Evolutionary conservation across 1,140 invertebrate genomes (phyloP), one percentile per base, ranked within the genome.

Genomic region (Lordiphosa mommai): DNA sequence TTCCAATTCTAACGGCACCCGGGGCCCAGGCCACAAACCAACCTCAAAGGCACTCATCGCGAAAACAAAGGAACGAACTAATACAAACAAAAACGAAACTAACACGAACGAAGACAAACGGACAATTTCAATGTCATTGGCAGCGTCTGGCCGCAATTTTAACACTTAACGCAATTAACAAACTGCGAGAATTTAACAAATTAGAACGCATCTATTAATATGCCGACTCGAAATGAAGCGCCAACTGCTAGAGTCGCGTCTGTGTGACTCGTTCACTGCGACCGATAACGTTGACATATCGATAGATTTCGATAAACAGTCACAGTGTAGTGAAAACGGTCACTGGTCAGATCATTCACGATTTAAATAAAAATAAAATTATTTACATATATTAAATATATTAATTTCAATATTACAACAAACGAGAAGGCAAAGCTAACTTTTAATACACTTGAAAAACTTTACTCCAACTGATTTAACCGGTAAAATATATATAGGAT

Each of bases 1-100:
- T 36, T 40, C 3, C 16, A 29, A 7, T n/a, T 50, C 40, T 12
- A 23, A 27, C 2, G 12, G 3, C 8, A 20, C 36, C 1, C 2
- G 37, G 27, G 16, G 13, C n/a, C n/a, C n/a, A n/a, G n/a, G n/a
- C n/a, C n/a, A n/a, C 9, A 6, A 41, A 53, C 63, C 12, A 38
- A 88, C 86, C 69, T 87, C 80, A 59, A 88, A 88, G 10, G 86
- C 80, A 53, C 86, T 88, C 86, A 88, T 86, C 12, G 27, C 32
- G 33, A 40, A 27, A 7, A 27, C 4, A n/a, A 5, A 43, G 32
- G 48, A n/a, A 27, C 34, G 10, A 36, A 63, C 9, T 6, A 16
- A 49, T 17, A 20, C 38, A 37, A 34, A 33, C 27, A 17, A 56
- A 53, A n/a, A 57, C 12, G 29, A 43, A 55, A 43, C 14, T 30